phyloP scores from a whole-genome alignment of 2,113 vertebrate species.

The Microcebus lehilahytsara region DNA sequence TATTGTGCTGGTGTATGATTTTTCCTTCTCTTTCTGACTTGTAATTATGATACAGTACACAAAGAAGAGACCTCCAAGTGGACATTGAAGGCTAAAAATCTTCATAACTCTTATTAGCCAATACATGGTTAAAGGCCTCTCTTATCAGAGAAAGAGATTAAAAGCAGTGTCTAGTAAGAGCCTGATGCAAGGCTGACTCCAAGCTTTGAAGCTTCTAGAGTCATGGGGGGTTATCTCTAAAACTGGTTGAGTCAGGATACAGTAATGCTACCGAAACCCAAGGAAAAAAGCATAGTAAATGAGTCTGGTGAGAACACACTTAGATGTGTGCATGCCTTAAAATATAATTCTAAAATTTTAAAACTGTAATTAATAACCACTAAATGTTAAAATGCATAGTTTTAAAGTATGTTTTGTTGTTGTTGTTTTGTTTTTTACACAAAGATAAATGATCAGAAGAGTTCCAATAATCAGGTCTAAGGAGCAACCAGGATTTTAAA shows the following conservation, averaged over 20 bases:
- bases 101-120: not conserved
- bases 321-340: not conserved
- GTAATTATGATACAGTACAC: not conserved
- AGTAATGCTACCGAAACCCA: not conserved
- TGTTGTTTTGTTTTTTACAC: not conserved
- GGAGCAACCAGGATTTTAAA: constrained; percentile 20
- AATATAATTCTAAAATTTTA: not conserved
- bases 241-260: not conserved
- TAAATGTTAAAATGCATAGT: not conserved
- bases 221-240: not conserved
- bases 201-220: not conserved
- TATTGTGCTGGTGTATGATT: not conserved
- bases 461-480: constrained; percentile 19
- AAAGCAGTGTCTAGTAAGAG: not conserved
- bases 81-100: not conserved
- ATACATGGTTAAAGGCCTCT: not conserved
- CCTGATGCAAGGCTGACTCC: not conserved
- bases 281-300: constrained; percentile 28
- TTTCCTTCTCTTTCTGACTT: constrained; percentile 33
- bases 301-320: not conserved
- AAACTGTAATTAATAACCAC: constrained; percentile 34
- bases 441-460: not conserved
- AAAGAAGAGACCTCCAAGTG: not conserved
- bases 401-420: constrained; percentile 34
- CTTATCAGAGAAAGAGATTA: not conserved